Percentiles rank a stretch among this genome's conserved stretches.
phyloP scores from a whole-genome alignment of 2,113 vertebrate genomes.

The Copsychus sechellarum region DNA sequence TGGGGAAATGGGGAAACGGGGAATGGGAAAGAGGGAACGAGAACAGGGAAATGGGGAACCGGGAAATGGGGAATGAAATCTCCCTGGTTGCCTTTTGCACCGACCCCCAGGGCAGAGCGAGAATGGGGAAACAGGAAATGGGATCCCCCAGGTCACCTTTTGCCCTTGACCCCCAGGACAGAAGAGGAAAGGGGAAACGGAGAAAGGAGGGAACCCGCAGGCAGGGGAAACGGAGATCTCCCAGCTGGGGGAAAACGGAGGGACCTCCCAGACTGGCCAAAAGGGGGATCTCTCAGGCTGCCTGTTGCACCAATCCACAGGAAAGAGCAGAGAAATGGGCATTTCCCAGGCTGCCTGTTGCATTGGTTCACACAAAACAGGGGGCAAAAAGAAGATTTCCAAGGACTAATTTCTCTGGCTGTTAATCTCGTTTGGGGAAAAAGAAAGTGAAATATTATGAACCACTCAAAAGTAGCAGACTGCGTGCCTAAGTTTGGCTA shows the following conservation, averaged over 20 bases:
- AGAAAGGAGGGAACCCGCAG: not conserved
- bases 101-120: too few species aligned
- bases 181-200: not conserved
- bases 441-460: not conserved
- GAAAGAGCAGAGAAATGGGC: not conserved
- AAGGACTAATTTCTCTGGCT: fast-evolving
- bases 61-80: too few species aligned
- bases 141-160: not conserved
- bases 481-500: not conserved
- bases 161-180: too few species aligned
- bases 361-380: not conserved
- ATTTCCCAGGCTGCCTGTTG: not conserved
- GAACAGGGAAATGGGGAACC: not conserved
- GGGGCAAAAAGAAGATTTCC: too few species aligned
- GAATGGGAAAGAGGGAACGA: not conserved
- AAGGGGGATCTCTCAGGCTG: not conserved
- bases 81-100: not conserved
- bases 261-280: too few species aligned
- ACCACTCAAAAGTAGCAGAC: not conserved
- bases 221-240: not conserved
- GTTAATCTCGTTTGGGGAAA: not conserved
- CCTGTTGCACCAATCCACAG: not conserved
- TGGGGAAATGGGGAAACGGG: not conserved
- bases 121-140: not conserved
- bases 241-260: too few species aligned